Evolutionary conservation across 2,888 invertebrate species (phyloP), one percentile per base, ranked within the genome.

Genomic region (Diarsia brunnea): DNA sequence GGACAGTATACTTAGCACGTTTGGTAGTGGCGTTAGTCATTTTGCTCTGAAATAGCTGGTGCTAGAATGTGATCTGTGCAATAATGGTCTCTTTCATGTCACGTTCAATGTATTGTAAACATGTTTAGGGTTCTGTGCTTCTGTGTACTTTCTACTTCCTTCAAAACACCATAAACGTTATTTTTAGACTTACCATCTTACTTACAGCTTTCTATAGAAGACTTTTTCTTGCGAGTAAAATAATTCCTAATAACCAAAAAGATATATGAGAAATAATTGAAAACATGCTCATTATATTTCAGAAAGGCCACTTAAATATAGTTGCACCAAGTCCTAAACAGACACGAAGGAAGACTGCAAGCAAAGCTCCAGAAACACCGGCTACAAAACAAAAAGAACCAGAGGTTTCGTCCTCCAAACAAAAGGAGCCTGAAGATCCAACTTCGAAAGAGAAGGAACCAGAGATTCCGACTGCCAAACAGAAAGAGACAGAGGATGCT

Each of bases 271-370:
- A 53, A 38, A 47, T 0, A n/a, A 47, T 49, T 63, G 2, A 58
- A 79, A 53, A 27, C 14, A 2, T n/a, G 4, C 24, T 69, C 3
- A n/a, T 63, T 21, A 55, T 64, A 11, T 88, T 87, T 38, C 85
- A 88, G 87, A 88, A 85, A 80, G 70, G 3, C 31, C 81, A 79
- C 7, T 58, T 88, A 31, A 81, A 75, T 45, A 43, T 76, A 1
- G n/a, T 87, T 55, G 70, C 82, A 0, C 84, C 87, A 24, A 63
- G 74, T 43, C 66, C 88, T 4, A 93, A 93, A 81, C 92, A 93
- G 7, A 94, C 93, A 77, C 88, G 91, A 1, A 89, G 93, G 5
- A 94, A 93, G 78, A 93, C 93, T 10, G 85, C 73, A 14, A 63
- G 66, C 12, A 78, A 77, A 74, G 68, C n/a, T 1, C 0, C 82